phyloP scores from a whole-genome alignment of 2,797 vertebrate species.

The Psittacula echo region DNA sequence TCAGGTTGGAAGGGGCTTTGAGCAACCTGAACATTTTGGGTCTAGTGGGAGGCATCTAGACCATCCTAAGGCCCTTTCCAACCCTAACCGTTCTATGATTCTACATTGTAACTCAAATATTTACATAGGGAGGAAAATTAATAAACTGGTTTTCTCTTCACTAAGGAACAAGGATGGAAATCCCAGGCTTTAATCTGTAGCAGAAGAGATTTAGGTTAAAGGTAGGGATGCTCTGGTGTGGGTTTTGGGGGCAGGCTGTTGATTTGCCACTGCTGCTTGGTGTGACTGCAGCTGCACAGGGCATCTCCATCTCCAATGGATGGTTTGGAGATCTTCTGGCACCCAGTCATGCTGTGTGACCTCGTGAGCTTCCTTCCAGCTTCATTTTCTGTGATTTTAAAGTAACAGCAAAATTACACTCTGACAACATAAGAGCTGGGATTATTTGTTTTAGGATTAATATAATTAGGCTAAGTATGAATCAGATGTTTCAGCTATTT shows the following conservation, averaged over 20 bases:
- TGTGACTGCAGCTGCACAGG: fast-evolving
- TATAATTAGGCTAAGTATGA: slow-evolving; percentile 47
- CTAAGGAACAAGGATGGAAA: background rate
- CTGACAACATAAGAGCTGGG: slow-evolving; percentile 22
- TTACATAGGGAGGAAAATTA: background rate
- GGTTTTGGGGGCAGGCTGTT: background rate
- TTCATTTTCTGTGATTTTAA: slow-evolving; percentile 6
- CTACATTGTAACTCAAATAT: background rate
- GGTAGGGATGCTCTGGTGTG: background rate
- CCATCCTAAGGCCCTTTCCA: background rate
- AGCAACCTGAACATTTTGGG: background rate
- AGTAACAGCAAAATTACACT: slow-evolving; percentile 46
- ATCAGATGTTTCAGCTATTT: slow-evolving; percentile 39
- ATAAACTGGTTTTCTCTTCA: background rate
- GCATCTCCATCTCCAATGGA: background rate
- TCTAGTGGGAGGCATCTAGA: background rate
- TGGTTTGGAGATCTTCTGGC: background rate
- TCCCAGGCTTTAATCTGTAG: background rate
- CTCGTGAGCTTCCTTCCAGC: background rate
- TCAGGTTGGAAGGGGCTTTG: background rate
- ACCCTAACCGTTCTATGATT: background rate
- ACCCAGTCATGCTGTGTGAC: fast-evolving
- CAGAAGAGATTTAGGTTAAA: background rate
- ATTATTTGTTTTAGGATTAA: slow-evolving; percentile 59
- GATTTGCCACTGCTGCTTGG: background rate